phyloP scores from a whole-genome alignment of 2,888 invertebrate species.

The Xylocampa areola region DNA sequence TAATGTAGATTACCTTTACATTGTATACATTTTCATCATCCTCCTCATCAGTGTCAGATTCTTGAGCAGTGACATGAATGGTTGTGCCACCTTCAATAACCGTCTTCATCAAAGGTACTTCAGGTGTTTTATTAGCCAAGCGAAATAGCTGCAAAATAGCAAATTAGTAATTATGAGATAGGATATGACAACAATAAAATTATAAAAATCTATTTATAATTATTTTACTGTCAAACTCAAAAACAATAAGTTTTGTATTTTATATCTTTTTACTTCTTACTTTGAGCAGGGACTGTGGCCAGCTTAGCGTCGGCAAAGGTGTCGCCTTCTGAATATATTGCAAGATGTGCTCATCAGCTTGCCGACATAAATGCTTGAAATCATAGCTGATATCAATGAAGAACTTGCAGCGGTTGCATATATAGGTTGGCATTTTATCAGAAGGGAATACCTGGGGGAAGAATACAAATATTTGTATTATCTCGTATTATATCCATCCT shows the following conservation, averaged over 20 bases:
- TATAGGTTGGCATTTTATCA: conserved; percentile 93
- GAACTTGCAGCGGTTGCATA: conserved; percentile 92
- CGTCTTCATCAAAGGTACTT: conserved; percentile 71
- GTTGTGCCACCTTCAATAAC: conserved; percentile 79
- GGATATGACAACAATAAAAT: too few species aligned
- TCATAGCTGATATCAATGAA: conserved; percentile 92
- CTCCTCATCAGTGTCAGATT: conserved; percentile 78
- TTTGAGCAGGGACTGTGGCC: conserved; percentile 80
- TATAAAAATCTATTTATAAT: too few species aligned
- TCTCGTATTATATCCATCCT: too few species aligned
- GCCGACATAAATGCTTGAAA: conserved; percentile 93
- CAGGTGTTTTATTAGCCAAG: conserved; percentile 46
- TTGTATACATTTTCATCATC: conserved; percentile 81
- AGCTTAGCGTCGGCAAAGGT: conserved; percentile 87
- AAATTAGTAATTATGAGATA: background rate
- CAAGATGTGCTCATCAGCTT: conserved; percentile 92
- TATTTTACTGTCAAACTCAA: too few species aligned
- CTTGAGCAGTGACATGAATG: conserved; percentile 79
- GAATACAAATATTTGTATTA: background rate
- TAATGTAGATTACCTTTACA: conserved; percentile 72
- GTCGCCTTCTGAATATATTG: conserved; percentile 92
- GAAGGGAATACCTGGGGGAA: conserved; percentile 88
- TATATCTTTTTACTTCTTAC: conserved; percentile 67
- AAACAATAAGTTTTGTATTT: too few species aligned
- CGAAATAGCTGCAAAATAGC: conserved; percentile 61